These are phyloP conservation scores for Periophthalmodon schlosseri DNA, from an alignment of 2,113 vertebrate genomes.

Conservation along the genomic window DNA sequence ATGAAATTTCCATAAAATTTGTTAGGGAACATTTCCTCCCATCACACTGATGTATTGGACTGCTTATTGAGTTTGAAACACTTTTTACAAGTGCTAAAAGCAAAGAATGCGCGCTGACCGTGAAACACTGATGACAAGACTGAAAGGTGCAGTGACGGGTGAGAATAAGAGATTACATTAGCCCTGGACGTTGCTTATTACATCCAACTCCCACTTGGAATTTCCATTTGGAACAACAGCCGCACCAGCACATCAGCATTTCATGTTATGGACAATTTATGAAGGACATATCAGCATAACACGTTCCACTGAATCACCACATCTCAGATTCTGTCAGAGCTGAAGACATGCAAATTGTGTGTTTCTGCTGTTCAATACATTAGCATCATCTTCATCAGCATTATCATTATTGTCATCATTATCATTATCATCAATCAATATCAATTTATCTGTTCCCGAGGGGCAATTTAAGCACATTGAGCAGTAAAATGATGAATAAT, in stretches of 20 bases:
- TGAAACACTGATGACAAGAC: conserved; percentile 40
- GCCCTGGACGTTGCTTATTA: conserved; percentile 14
- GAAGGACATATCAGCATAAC: conserved; percentile 43
- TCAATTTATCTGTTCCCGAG: too few species aligned
- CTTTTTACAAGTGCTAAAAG: conserved; percentile 39
- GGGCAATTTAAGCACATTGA: too few species aligned
- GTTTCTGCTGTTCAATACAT: not conserved
- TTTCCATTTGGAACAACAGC: conserved; percentile 5
- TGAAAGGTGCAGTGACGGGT: conserved; percentile 12
- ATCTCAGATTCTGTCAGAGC: not conserved
- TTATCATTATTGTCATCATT: too few species aligned
- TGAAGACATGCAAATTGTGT: not conserved
- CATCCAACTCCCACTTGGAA: conserved; percentile 3
- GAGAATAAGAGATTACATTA: conserved; percentile 17
- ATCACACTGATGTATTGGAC: conserved; percentile 68
- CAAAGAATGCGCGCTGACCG: conserved; percentile 36
- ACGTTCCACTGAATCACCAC: conserved; percentile 42
- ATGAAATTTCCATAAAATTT: conserved; percentile 75
- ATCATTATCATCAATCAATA: too few species aligned
- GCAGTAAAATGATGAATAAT: too few species aligned
- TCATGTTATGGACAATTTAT: conserved; percentile 23
- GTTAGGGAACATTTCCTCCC: conserved; percentile 56
- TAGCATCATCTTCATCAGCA: too few species aligned
- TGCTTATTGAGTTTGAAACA: conserved; percentile 64
- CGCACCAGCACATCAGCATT: conserved; percentile 19